Percentiles rank a stretch among this genome's conserved stretches.
These are phyloP conservation scores for Rhagium mordax DNA, from an alignment of 2,888 invertebrate species.

Conservation along the genomic window DNA sequence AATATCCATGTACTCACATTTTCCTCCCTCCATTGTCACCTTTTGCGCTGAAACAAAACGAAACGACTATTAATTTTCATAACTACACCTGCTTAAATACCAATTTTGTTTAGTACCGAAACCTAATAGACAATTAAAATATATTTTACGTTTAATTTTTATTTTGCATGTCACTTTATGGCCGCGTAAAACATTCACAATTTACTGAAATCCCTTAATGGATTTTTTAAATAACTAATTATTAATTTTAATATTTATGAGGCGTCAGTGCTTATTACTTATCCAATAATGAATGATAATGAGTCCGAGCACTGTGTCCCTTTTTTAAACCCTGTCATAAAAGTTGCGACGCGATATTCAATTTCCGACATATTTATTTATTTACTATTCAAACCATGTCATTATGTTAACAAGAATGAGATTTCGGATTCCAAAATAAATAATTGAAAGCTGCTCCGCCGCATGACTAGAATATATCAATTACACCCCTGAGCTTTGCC, in stretches of 20 bases:
- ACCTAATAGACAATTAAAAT: constrained; percentile 31
- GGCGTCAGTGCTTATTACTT: constrained; percentile 41
- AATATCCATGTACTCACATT: neutral
- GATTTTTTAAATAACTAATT: constrained; percentile 44
- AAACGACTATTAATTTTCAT: constrained; percentile 25
- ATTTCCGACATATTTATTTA: neutral
- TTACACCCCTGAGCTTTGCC: constrained; percentile 40
- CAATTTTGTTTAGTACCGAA: constrained; percentile 22
- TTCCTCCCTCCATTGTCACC: neutral
- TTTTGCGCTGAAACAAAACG: neutral
- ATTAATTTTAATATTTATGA: constrained; percentile 47
- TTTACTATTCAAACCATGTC: neutral
- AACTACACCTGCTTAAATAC: constrained; percentile 25
- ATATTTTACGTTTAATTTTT: constrained; percentile 31
- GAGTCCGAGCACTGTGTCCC: constrained; percentile 8
- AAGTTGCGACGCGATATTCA: neutral
- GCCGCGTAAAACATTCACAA: constrained; percentile 23
- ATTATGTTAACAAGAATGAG: constrained; percentile 29
- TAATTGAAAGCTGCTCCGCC: constrained; percentile 37
- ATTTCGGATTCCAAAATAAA: constrained; percentile 38
- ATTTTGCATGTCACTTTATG: constrained; percentile 33
- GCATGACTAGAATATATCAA: constrained; percentile 45
- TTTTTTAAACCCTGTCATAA: constrained; percentile 8
- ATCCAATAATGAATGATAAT: constrained; percentile 38
- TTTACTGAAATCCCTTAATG: constrained; percentile 36